phyloP scores from a whole-genome alignment of 1,140 invertebrate genomes.

The Neodiprion pinetum region DNA sequence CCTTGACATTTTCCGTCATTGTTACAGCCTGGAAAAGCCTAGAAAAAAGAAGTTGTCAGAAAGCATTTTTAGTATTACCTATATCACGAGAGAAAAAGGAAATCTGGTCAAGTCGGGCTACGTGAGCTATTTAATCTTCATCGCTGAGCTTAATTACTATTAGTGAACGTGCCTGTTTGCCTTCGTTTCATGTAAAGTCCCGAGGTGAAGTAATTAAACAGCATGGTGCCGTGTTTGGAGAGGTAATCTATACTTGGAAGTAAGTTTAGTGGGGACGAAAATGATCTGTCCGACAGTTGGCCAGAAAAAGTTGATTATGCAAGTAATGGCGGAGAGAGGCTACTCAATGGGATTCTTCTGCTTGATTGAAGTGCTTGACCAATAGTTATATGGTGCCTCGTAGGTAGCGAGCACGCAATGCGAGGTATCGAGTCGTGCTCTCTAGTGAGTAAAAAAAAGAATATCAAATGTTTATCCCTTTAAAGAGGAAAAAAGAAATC shows the following conservation, averaged over 20 bases:
- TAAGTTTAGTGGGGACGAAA: not conserved
- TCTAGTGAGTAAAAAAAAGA: not conserved
- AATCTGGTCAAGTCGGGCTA: not conserved
- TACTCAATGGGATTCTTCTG: not conserved
- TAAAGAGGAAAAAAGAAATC: not conserved
- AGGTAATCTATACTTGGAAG: not conserved
- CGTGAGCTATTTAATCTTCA: not conserved
- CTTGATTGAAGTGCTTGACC: not conserved
- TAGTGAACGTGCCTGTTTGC: not conserved
- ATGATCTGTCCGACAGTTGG: not conserved
- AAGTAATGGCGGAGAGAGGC: not conserved
- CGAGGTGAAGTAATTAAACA: not conserved
- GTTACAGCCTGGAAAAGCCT: too few relatives aligned
- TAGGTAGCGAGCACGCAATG: not conserved
- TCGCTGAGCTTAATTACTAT: not conserved
- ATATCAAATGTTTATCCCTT: conserved; percentile 1
- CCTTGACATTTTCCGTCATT: not conserved
- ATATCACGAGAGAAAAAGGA: not conserved
- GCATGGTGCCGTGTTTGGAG: not conserved
- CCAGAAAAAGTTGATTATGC: conserved; percentile 5
- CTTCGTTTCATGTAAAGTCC: not conserved
- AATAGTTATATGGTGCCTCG: not conserved
- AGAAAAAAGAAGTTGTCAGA: too few relatives aligned
- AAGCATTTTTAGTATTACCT: too few relatives aligned
- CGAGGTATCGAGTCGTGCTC: not conserved